Evolutionary conservation across 1,140 invertebrate species (phyloP).

Genomic region (Panagrolaimus sp.): DNA sequence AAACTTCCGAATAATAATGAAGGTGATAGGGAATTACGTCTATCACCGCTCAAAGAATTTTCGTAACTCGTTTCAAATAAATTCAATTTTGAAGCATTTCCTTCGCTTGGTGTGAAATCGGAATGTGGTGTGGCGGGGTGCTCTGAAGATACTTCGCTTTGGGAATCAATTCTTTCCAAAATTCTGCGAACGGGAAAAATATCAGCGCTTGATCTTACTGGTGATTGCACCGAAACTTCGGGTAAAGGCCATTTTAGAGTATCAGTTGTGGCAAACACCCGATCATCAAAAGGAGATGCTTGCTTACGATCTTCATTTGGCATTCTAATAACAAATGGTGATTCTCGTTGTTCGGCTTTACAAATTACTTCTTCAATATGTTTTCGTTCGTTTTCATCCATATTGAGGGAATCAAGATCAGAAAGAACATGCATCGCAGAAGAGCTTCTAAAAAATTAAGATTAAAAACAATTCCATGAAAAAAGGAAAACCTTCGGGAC

Average conservation of each 20-base stretch:
- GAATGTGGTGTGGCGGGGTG: not conserved
- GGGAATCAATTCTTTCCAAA: conserved; percentile 7
- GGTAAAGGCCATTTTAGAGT: not conserved
- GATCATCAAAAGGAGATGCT: not conserved
- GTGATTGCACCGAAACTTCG: not conserved
- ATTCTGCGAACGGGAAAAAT: not conserved
- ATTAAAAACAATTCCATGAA: not conserved
- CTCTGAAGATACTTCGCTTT: conserved; percentile 8
- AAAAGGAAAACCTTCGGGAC: conserved; percentile 18
- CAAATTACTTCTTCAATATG: conserved; percentile 32
- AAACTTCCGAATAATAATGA: not conserved
- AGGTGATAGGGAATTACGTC: not conserved
- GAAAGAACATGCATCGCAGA: conserved; percentile 24
- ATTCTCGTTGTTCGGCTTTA: conserved; percentile 25
- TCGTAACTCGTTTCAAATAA: not conserved
- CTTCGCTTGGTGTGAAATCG: not conserved
- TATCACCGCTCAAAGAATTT: not conserved
- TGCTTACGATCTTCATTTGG: not conserved
- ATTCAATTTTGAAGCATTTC: not conserved
- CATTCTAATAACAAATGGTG: conserved; percentile 17
- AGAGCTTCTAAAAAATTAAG: conserved; percentile 31
- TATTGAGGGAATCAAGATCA: conserved; percentile 18
- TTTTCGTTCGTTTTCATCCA: conserved; percentile 20
- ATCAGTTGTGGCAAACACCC: too few relatives aligned
- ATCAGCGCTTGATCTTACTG: not conserved